These are phyloP conservation scores for Agrochola lychnidis DNA, from an alignment of 2,888 invertebrate genomes.

Conservation along the genomic window DNA sequence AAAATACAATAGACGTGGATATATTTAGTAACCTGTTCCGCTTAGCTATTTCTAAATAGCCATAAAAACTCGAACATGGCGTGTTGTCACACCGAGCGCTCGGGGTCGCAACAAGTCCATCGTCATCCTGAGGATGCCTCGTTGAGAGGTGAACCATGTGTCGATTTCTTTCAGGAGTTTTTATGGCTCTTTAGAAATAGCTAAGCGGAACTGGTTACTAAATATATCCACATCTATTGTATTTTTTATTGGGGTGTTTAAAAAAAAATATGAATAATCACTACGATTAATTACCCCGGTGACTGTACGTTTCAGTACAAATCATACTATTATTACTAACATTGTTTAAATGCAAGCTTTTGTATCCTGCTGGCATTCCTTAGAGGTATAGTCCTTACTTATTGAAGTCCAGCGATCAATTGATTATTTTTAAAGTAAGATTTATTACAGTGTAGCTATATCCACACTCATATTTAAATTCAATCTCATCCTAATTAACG, in stretches of 20 bases:
- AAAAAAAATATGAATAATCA: background rate
- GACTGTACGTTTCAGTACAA: background rate
- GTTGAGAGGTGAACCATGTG: too few relatives aligned
- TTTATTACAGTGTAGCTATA: background rate
- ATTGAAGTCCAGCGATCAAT: background rate
- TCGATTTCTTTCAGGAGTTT: too few relatives aligned
- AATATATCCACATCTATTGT: too few relatives aligned
- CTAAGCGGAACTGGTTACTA: too few relatives aligned
- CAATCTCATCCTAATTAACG: conserved; percentile 61
- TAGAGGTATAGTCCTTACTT: background rate
- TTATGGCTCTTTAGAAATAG: too few relatives aligned
- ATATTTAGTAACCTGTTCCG: too few relatives aligned
- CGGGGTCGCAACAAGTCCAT: too few relatives aligned
- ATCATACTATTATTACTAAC: background rate
- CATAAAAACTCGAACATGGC: too few relatives aligned
- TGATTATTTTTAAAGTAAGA: background rate
- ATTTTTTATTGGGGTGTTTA: background rate
- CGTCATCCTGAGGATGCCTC: too few relatives aligned
- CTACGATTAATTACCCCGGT: background rate
- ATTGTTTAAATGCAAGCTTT: background rate
- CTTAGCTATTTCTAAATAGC: too few relatives aligned
- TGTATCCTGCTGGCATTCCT: background rate
- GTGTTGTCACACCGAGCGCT: too few relatives aligned
- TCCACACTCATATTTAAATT: conserved; percentile 47
- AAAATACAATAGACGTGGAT: too few relatives aligned